These are phyloP conservation scores for Tetraodon nigroviridis DNA, from an alignment of 2,113 vertebrate genomes.

Conservation along the genomic window DNA sequence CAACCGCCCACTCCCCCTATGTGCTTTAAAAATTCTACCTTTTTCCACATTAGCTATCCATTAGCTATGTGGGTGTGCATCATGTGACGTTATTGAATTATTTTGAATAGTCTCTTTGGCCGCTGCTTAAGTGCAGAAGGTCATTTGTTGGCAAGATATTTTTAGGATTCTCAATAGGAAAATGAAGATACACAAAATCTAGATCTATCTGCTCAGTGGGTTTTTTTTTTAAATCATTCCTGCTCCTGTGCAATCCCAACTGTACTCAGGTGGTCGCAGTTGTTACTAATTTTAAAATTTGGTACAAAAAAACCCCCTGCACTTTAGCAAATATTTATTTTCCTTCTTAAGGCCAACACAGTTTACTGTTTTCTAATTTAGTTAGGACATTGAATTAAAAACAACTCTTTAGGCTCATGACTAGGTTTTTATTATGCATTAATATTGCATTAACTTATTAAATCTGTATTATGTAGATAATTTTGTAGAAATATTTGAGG, in stretches of 20 bases:
- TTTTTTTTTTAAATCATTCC: too few species aligned
- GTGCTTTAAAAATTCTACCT: slow-evolving; percentile 55
- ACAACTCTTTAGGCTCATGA: too few species aligned
- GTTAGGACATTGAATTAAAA: background rate
- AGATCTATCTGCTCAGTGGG: too few species aligned
- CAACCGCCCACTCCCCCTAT: slow-evolving; percentile 25
- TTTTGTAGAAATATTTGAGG: background rate
- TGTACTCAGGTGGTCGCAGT: too few species aligned
- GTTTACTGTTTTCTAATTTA: background rate
- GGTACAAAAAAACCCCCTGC: too few species aligned
- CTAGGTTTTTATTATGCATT: background rate
- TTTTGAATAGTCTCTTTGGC: slow-evolving; percentile 8
- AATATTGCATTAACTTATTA: background rate
- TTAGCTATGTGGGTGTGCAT: slow-evolving; percentile 42
- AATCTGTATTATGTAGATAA: background rate
- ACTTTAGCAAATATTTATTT: too few species aligned
- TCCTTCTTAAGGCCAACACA: background rate
- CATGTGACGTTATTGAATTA: slow-evolving; percentile 25
- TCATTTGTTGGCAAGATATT: slow-evolving; percentile 28
- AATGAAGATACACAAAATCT: slow-evolving; percentile 31
- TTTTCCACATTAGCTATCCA: slow-evolving; percentile 56
- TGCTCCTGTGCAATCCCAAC: too few species aligned
- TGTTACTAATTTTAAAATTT: too few species aligned
- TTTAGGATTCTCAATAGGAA: background rate
- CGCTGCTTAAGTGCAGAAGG: slow-evolving; percentile 21